Evolutionary conservation across 2,113 vertebrate species (phyloP), one percentile per base, ranked within the genome.

Genomic region (Gnathonemus echidnorhynchus): DNA sequence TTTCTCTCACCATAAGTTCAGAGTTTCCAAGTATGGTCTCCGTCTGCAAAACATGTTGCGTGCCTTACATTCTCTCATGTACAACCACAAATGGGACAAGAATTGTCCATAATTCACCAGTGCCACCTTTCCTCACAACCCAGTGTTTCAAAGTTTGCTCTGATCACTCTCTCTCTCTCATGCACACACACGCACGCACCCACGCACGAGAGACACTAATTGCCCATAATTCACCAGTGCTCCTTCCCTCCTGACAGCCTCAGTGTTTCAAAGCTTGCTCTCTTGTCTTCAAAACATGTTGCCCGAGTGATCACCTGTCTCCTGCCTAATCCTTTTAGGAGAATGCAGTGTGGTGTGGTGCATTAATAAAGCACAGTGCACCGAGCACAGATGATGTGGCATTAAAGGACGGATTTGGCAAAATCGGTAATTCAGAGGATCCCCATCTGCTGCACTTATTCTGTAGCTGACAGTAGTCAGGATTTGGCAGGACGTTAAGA

Each of bases 391-490:
- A 86, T 86, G 52, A 27, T 24, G 31, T 13, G 27, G 83, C 58
- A 89, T 88, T 86, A 89, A 88, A 86, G 89, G 91, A 90, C 74
- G 90, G 89, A 93, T 92, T 90, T 62, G 42, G 58, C 7, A 15
- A 15, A 83, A 90, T 66, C 39, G 66, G 24, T n/a, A 13, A 50
- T 24, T 49, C 15, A 90, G 88, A 45, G 45, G 39, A 27, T 74
- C 48, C 90, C 70, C 90, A 85, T 91, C 89, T 91, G 91, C 85
- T 89, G 87, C 84, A 89, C 87, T 49, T 74, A 21, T 90, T 88
- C 17, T 24, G 66, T 45, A 89, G 46, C 9, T 85, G 39, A 90
- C 27, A 90, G 90, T 84, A 56, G 77, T 8, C n/a, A 27, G 89
- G 89, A 90, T 91, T 88, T 91, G 87, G 48, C 46, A 11, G 15